A percentile compares a stretch with the other conserved stretches of the same genome.
Evolutionary conservation across 2,797 vertebrate genomes (phyloP).

Genomic region (Aldrovandia affinis): DNA sequence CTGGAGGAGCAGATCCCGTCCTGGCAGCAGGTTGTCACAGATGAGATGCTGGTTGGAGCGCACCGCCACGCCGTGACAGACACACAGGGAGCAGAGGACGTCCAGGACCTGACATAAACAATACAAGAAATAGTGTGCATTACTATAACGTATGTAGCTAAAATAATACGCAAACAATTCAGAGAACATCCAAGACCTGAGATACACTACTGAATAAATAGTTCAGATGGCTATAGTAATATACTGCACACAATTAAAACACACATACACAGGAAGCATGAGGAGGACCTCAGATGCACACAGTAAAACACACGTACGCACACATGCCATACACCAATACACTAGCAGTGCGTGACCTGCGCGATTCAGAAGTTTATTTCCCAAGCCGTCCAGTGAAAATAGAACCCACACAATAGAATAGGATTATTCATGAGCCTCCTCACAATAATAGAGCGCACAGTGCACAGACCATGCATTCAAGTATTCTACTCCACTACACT

Average conservation of each 20-base stretch:
- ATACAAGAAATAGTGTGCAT: background rate
- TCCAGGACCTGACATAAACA: slow-evolving; percentile 83
- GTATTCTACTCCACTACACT: background rate
- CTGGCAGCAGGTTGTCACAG: slow-evolving; percentile 95
- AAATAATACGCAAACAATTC: no score
- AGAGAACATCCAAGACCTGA: no score
- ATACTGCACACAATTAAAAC: background rate
- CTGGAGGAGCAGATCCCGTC: slow-evolving; percentile 89
- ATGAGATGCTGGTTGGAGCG: slow-evolving; percentile 94
- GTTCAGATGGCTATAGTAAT: no score
- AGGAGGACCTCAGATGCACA: background rate
- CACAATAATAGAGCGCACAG: background rate
- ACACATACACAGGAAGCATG: background rate
- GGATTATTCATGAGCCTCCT: background rate
- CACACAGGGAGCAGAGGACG: slow-evolving; percentile 92
- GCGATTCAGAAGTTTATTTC: background rate
- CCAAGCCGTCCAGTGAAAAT: background rate
- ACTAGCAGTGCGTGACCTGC: background rate
- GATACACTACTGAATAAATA: no score
- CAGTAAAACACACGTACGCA: slow-evolving; percentile 15
- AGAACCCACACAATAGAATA: background rate
- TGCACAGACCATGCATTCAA: background rate
- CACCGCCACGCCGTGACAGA: slow-evolving; percentile 93
- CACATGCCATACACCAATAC: background rate
- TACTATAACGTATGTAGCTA: no score